Evolutionary conservation across 2,113 vertebrate genomes (phyloP).

Genomic region (Eurypyga helias): DNA sequence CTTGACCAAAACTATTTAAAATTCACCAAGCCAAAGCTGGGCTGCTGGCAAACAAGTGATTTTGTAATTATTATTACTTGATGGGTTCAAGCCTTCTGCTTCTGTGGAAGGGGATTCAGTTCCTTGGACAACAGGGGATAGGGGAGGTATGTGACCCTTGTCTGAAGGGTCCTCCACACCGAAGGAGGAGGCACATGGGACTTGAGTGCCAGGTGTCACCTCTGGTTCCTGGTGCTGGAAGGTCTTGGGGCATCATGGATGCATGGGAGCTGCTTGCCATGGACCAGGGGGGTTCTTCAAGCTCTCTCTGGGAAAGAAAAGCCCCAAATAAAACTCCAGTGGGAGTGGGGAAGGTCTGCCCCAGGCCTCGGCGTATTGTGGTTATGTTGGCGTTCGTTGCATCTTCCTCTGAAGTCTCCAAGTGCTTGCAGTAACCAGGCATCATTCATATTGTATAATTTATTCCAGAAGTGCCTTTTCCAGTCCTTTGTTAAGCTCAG

Average conservation of each 20-base stretch:
- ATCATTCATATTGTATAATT: not conserved
- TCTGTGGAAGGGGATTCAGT: not conserved
- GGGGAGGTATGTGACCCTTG: not conserved
- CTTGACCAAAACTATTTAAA: not conserved
- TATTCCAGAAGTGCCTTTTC: not conserved
- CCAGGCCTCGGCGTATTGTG: not conserved
- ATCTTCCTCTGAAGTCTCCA: not conserved
- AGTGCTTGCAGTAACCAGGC: not conserved
- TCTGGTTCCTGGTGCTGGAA: not conserved
- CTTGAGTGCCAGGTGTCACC: not conserved
- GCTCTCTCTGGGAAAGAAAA: not conserved
- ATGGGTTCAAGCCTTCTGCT: not conserved
- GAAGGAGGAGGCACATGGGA: fast-evolving
- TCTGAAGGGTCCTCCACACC: too few species aligned
- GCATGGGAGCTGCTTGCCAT: not conserved
- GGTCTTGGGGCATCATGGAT: fast-evolving
- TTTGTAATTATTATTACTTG: not conserved
- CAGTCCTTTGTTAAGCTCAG: not conserved
- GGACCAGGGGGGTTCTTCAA: not conserved
- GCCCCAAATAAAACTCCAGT: not conserved
- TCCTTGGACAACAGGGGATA: not conserved
- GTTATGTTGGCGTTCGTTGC: not conserved
- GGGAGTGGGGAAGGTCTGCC: not conserved
- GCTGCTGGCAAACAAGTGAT: not conserved
- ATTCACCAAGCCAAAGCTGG: not conserved